Percentiles rank a stretch among this genome's conserved stretches.
These are phyloP conservation scores for Ceryle rudis DNA, from an alignment of 2,797 vertebrate species.

Conservation along the genomic window DNA sequence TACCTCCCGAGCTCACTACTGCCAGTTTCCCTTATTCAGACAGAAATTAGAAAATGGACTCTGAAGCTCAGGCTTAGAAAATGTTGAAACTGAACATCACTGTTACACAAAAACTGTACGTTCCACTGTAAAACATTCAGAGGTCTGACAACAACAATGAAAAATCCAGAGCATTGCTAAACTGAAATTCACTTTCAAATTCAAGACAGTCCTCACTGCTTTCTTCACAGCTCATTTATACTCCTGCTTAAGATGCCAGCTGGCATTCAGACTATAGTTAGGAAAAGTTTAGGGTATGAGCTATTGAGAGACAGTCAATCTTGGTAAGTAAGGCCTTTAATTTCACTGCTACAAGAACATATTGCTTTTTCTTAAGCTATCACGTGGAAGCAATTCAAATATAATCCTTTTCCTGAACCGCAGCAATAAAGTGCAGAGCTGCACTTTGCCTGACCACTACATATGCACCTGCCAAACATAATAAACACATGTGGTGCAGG, in stretches of 20 bases:
- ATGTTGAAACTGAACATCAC: background rate
- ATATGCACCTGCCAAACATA: background rate
- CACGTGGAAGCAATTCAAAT: slow-evolving; percentile 24
- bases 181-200: slow-evolving; percentile 34
- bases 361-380: slow-evolving; percentile 16
- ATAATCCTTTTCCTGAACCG: background rate
- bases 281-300: slow-evolving; percentile 36
- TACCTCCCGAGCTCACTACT: background rate
- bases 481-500: slow-evolving; percentile 4
- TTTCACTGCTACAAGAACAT: slow-evolving; percentile 25
- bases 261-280: background rate
- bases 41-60: background rate
- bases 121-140: background rate
- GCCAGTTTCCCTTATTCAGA: background rate
- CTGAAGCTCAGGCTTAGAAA: background rate
- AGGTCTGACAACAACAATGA: background rate
- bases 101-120: background rate
- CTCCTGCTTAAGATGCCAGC: background rate
- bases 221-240: slow-evolving; percentile 38
- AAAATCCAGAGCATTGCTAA: background rate
- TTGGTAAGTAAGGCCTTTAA: slow-evolving; percentile 29
- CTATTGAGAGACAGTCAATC: slow-evolving; percentile 22
- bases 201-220: background rate
- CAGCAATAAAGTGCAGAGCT: background rate
- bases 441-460: slow-evolving; percentile 6